Evolutionary conservation across 2,113 vertebrate species (phyloP), one percentile per base, ranked within the genome.

Genomic region (Clarias macrocephalus): DNA sequence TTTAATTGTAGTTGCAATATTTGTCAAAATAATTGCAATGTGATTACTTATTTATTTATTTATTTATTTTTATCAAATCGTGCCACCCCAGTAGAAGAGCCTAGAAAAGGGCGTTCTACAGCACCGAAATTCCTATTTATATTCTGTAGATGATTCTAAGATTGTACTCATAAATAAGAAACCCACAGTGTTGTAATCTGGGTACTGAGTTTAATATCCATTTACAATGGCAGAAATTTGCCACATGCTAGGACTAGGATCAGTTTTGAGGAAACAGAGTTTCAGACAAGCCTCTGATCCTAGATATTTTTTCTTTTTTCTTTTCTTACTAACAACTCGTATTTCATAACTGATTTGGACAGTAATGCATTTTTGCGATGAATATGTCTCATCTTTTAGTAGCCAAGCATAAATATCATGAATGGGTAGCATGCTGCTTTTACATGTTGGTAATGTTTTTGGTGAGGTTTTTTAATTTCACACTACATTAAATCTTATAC

Each of bases 401-500:
- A 88, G 87, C 90, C 91, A 91, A 83, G 91, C 90, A 92, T 90
- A 90, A 92, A 91, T 89, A 91, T 92, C 88, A 88, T 89, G 70
- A 92, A 92, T 90, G 90, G 91, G 89, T 90, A 88, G 82, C 89
- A 87, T 88, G 90, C 93, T 90, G 90, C 85, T 92, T 91, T 88
- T 85, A 80, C 65, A 90, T 88, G 79, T 87, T 73, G 87, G 84
- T 84, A 86, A 91, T 91, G 90, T 89, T 91, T 93, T 92, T 91
- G 90, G 89, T 68, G 81, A 84, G 89, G 88, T 84, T 91, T 91
- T 91, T 93, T 94, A 92, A 93, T 93, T 94, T 94, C 92, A 93
- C 93, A 93, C 62, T 91, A 93, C 93, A 94, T 93, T 93, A 93
- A 92, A 87, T 92, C 90, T 92, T 92, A 90, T 90, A 92, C 91